A percentile compares a stretch with the other conserved stretches of the same genome.
These are phyloP conservation scores for Cyrtorhinus lividipennis DNA, from an alignment of 1,140 invertebrate species.

Conservation along the genomic window DNA sequence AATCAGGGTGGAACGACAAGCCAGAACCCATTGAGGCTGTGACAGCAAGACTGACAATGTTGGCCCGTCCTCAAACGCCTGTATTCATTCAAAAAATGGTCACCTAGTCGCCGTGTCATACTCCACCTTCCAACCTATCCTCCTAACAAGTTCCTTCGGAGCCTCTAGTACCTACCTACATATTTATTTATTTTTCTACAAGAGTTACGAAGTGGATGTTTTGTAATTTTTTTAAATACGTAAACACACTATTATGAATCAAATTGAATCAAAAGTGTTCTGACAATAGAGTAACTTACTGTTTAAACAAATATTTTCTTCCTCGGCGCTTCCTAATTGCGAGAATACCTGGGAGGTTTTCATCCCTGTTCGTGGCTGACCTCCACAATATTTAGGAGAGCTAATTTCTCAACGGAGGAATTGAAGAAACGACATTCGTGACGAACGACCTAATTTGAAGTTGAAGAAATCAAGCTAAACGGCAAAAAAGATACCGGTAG, in stretches of 20 bases:
- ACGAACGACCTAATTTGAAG: too few species aligned
- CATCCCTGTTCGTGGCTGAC: background rate
- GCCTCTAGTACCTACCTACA: background rate
- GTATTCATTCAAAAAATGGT: conserved; percentile 19
- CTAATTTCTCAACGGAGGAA: too few species aligned
- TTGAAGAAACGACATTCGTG: too few species aligned
- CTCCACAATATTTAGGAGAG: conserved; percentile 1
- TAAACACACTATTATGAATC: too few species aligned
- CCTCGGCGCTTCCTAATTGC: too few species aligned
- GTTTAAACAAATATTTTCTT: too few species aligned
- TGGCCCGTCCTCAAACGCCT: conserved; percentile 15
- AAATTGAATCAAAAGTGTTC: background rate
- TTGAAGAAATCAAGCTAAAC: too few species aligned
- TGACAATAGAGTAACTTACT: too few species aligned
- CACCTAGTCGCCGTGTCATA: conserved; percentile 11
- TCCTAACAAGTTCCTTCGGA: background rate
- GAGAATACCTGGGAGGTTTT: too few species aligned
- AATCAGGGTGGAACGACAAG: background rate
- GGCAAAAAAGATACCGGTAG: too few species aligned
- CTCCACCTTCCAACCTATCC: background rate
- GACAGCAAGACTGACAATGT: conserved; percentile 15
- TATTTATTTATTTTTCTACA: background rate
- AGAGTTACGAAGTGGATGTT: background rate
- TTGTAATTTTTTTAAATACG: background rate
- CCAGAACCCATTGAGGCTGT: conserved; percentile 13